These are phyloP conservation scores for Drosophila pandora DNA, from an alignment of 1,140 invertebrate genomes.

Conservation along the genomic window DNA sequence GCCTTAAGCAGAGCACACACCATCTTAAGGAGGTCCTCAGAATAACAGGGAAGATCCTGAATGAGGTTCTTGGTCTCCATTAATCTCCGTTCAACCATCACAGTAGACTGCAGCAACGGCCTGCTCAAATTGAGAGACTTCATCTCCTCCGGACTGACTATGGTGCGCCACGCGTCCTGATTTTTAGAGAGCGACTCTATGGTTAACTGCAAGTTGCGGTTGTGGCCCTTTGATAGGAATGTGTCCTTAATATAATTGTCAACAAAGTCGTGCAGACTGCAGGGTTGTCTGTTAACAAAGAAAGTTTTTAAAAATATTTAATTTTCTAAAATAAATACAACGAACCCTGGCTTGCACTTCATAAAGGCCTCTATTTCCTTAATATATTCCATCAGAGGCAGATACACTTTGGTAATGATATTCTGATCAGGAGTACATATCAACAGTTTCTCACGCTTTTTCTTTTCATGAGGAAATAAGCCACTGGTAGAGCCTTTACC, in stretches of 20 bases:
- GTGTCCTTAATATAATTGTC: slow-evolving; percentile 90
- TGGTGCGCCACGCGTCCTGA: slow-evolving; percentile 89
- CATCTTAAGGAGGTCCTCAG: slow-evolving; percentile 82
- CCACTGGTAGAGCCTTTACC: slow-evolving; percentile 65
- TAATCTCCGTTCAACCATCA: slow-evolving; percentile 89
- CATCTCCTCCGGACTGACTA: slow-evolving; percentile 88
- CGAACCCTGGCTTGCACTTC: slow-evolving; percentile 87
- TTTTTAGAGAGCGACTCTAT: slow-evolving; percentile 89
- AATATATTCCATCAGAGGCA: slow-evolving; percentile 90
- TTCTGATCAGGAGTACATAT: slow-evolving; percentile 90
- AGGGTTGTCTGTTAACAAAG: slow-evolving; percentile 83
- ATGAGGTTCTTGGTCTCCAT: slow-evolving; percentile 89
- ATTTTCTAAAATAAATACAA: background rate
- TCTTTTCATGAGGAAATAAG: slow-evolving; percentile 64
- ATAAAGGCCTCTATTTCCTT: slow-evolving; percentile 90
- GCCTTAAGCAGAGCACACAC: slow-evolving; percentile 85
- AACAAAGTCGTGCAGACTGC: slow-evolving; percentile 90
- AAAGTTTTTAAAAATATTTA: background rate
- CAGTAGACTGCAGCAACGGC: slow-evolving; percentile 88
- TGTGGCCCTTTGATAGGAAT: slow-evolving; percentile 87
- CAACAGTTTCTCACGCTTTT: slow-evolving; percentile 85
- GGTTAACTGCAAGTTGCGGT: slow-evolving; percentile 85
- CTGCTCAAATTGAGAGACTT: slow-evolving; percentile 86
- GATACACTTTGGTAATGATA: slow-evolving; percentile 91
- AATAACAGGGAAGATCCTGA: slow-evolving; percentile 87